Conservation (phyloP, 2,797 vertebrate genomes). For the Gobio occitaniae region DNA sequence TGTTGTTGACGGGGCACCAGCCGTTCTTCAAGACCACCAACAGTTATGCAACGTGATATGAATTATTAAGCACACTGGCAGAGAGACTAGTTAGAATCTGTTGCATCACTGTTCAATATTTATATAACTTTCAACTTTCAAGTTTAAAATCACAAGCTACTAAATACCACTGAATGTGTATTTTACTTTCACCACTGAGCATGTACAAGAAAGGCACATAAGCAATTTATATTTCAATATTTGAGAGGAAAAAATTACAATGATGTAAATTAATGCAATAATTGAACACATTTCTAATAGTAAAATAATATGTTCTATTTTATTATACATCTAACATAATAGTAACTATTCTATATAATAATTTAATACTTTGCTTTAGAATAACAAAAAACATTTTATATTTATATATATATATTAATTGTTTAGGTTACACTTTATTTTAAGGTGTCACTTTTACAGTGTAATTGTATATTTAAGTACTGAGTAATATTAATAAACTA, state of each 20-base stretch:
- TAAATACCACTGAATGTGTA: neutral
- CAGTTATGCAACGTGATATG: slow-evolving; percentile 36
- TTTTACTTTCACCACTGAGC: neutral
- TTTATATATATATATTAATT: neutral
- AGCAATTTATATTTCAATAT: neutral
- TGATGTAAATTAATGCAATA: neutral
- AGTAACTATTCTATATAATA: neutral
- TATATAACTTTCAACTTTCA: neutral
- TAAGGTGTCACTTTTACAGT: too few relatives aligned
- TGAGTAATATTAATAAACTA: too few relatives aligned
- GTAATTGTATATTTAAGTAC: too few relatives aligned
- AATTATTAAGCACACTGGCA: slow-evolving; percentile 13
- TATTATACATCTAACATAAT: neutral
- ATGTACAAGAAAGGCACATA: neutral
- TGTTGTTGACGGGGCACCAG: slow-evolving; percentile 16
- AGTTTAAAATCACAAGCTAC: slow-evolving; percentile 6
- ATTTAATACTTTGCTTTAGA: neutral
- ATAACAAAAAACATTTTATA: neutral
- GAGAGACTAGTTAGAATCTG: slow-evolving; percentile 5
- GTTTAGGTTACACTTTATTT: neutral
- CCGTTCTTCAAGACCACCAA: slow-evolving; percentile 16
- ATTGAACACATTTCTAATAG: neutral
- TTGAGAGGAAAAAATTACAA: neutral
- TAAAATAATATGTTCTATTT: too few relatives aligned
- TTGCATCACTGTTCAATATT: neutral